phyloP scores from a whole-genome alignment of 2,797 vertebrate genomes.

The Alauda arvensis region DNA sequence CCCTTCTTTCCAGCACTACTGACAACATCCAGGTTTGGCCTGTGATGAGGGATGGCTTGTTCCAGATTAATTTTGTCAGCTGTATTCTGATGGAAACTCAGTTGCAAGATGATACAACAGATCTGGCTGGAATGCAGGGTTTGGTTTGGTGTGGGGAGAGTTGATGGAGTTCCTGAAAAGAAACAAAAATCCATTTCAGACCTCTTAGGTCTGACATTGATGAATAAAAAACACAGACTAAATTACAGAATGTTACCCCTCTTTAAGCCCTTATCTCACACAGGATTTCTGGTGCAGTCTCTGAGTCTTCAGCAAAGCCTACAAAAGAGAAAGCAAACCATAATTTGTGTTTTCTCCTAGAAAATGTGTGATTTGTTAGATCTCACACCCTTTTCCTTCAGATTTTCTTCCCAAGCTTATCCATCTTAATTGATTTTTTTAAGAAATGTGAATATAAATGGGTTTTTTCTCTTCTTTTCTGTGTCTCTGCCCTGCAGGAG shows the following conservation, averaged over 20 bases:
- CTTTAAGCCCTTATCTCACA: neutral
- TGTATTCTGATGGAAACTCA: neutral
- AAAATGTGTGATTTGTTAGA: neutral
- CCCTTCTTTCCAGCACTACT: neutral
- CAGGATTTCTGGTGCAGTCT: neutral
- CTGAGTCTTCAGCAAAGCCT: neutral
- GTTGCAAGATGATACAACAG: neutral
- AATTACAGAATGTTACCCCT: neutral
- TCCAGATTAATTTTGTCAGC: neutral
- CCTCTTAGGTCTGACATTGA: neutral
- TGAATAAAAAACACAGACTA: neutral
- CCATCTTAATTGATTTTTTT: neutral
- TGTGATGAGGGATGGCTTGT: neutral
- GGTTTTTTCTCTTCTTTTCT: neutral
- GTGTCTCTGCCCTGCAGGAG: conserved; percentile 72
- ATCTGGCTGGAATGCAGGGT: neutral
- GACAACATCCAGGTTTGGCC: neutral
- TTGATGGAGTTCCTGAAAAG: neutral
- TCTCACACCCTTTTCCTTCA: neutral
- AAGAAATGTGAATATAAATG: neutral
- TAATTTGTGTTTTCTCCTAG: neutral
- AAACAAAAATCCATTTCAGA: neutral
- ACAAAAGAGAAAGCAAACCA: neutral
- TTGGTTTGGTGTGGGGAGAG: neutral
- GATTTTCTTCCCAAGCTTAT: neutral